Evolutionary conservation across 2,113 vertebrate genomes (phyloP).

Genomic region (Gobio gobio): DNA sequence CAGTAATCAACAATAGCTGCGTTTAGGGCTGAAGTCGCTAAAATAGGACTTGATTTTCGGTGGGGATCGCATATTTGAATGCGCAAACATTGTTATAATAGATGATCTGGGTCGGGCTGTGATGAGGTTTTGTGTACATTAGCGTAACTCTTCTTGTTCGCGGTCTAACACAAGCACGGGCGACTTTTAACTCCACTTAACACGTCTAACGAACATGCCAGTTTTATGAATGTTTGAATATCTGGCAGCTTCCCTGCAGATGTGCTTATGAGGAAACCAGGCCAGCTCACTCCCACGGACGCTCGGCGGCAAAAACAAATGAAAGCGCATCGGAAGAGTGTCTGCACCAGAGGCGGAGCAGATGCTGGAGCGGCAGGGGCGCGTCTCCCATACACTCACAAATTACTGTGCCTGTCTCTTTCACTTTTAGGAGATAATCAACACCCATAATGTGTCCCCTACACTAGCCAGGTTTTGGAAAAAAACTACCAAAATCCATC

Average conservation of each 20-base stretch:
- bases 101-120: slow-evolving; percentile 5
- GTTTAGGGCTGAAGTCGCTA: background rate
- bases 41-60: background rate
- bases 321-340: background rate
- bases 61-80: slow-evolving; percentile 4
- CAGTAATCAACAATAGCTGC: slow-evolving; percentile 12
- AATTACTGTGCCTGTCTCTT: background rate
- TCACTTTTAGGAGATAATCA: background rate
- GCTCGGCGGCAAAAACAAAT: slow-evolving; percentile 21
- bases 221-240: slow-evolving; percentile 60
- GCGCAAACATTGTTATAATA: slow-evolving; percentile 6
- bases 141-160: background rate
- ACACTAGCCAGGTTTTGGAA: background rate
- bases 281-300: slow-evolving; percentile 20
- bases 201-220: slow-evolving; percentile 54
- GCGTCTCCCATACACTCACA: background rate
- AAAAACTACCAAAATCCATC: background rate
- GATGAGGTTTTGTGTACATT: slow-evolving; percentile 15
- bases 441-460: background rate
- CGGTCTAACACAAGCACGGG: slow-evolving; percentile 48
- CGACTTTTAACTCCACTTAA: slow-evolving; percentile 59
- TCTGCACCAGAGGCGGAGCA: background rate
- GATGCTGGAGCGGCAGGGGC: background rate
- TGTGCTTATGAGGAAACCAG: slow-evolving; percentile 43
- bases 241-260: slow-evolving; percentile 41